These are phyloP conservation scores for Oncopeltus fasciatus DNA, from an alignment of 1,140 invertebrate genomes.

Conservation along the genomic window DNA sequence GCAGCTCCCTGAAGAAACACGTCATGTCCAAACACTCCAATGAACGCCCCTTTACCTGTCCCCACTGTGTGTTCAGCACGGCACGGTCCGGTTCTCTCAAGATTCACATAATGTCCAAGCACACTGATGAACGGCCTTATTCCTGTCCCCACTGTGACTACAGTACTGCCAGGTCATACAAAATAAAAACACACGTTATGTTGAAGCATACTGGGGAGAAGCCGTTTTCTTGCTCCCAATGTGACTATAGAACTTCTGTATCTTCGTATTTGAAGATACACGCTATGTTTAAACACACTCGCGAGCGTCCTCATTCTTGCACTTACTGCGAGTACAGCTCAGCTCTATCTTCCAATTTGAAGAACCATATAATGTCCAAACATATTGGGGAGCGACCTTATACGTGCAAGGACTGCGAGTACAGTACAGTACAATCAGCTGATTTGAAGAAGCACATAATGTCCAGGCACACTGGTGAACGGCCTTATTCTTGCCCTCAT, in stretches of 20 bases:
- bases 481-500: too few species aligned
- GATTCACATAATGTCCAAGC: background rate
- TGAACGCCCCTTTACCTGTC: background rate
- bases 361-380: background rate
- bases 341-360: background rate
- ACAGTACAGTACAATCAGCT: too few species aligned
- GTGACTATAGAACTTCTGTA: background rate
- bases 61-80: background rate
- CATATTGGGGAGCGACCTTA: too few species aligned
- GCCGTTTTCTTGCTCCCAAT: background rate
- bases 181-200: too few species aligned
- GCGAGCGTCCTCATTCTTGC: background rate
- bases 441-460: too few species aligned
- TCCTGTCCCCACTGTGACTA: too few species aligned
- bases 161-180: too few species aligned
- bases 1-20: background rate
- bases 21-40: background rate
- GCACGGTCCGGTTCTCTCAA: background rate
- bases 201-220: too few species aligned
- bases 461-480: too few species aligned
- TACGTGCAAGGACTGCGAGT: background rate
- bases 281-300: background rate
- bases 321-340: background rate
- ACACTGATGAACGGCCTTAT: too few species aligned
- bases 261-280: background rate